These are phyloP conservation scores for Tetragonula clypearis DNA, from an alignment of 1,140 invertebrate species.

Conservation along the genomic window DNA sequence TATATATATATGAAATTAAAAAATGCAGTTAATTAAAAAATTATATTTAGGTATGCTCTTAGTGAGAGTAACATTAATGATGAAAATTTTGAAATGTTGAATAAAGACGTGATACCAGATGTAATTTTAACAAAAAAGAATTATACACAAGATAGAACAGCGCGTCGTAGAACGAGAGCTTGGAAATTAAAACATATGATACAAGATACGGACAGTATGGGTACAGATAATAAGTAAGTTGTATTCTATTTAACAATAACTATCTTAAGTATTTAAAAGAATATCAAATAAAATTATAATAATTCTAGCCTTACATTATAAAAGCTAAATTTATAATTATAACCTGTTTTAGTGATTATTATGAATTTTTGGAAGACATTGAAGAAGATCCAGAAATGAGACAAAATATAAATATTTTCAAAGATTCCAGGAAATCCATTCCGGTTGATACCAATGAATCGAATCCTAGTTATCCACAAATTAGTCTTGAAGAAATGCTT, in stretches of 20 bases:
- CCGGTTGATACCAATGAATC: conserved; percentile 84
- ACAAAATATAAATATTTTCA: conserved; percentile 97
- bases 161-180: conserved; percentile 87
- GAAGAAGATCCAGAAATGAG: conserved; percentile 96
- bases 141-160: conserved; percentile 87
- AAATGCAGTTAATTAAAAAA: neutral
- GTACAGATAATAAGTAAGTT: conserved; percentile 88
- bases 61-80: conserved; percentile 96
- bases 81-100: conserved; percentile 91
- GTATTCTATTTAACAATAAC: conserved; percentile 1
- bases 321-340: neutral
- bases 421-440: conserved; percentile 85
- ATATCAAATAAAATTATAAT: conserved; percentile 82
- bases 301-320: neutral
- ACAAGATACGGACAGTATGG: conserved; percentile 86
- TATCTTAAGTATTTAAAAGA: neutral
- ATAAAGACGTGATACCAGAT: conserved; percentile 90
- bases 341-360: conserved; percentile 88
- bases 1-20: neutral
- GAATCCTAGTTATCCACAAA: conserved; percentile 89
- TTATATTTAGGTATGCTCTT: conserved; percentile 88
- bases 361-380: conserved; percentile 98
- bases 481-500: conserved; percentile 98
- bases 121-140: conserved; percentile 97
- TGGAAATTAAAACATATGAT: conserved; percentile 97